Evolutionary conservation across 1,140 invertebrate genomes (phyloP), one percentile per base, ranked within the genome.

Genomic region (Drosophila ercepeae): DNA sequence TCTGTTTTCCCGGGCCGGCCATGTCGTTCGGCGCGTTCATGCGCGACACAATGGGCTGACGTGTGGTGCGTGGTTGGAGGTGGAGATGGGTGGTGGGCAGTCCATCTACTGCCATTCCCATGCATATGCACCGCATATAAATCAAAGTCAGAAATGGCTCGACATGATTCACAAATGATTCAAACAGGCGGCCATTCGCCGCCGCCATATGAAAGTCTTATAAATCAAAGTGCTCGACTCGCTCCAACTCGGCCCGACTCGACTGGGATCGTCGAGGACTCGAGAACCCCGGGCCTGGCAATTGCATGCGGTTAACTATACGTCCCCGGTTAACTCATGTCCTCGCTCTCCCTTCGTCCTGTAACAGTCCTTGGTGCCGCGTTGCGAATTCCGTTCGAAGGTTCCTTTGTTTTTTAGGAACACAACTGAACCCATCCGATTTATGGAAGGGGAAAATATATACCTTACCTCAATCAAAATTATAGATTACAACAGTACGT

Each of bases 151-250:
- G 59, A 61, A 79, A 78, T 74, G 73, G 75, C 71, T 71, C 57
- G 70, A 79, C 81, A 86, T 88, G 83, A 88, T 88, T 88, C 83
- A 78, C 82, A 88, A 86, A 86, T 81, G 83, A 86, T 88, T 70
- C 77, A 78, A 88, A 81, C 68, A 72, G 70, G 55, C 60, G 70
- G 60, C 59, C 60, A 45, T 29, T 57, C 54, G 58, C 34, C 52
- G 63, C 46, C 74, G 70, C 61, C 74, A 71, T 68, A 83, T 83
- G 78, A 82, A 83, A 83, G 78, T 78, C 79, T 83, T 83, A 83
- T 83, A 83, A 83, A 83, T 83, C 78, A 83, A 78, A 63, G 64
- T 58, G 25, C 25, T 69, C n/a, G 16, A 25, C 57, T 41, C 32
- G 25, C 23, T 54, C 34, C 50, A 14, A 18, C 18, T 16, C 45